A percentile compares a stretch with the other conserved stretches of the same genome.
phyloP scores from a whole-genome alignment of 2,113 vertebrate species.

The Engraulis encrasicolus region DNA sequence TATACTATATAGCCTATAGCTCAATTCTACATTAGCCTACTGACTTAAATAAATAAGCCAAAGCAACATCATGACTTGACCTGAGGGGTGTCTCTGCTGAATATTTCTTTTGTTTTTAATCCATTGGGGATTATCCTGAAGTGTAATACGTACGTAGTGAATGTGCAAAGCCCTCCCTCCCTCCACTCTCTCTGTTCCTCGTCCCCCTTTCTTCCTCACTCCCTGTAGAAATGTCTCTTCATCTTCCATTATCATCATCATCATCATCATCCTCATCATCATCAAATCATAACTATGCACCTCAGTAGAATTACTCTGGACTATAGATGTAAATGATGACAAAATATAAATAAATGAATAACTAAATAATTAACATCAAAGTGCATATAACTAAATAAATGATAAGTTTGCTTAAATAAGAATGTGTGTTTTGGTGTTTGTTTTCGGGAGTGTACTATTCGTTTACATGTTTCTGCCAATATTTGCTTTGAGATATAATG shows the following conservation, averaged over 20 bases:
- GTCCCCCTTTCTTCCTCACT: slow-evolving; percentile 61
- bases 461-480: background rate
- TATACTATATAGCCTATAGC: too few species aligned
- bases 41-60: too few species aligned
- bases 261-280: too few species aligned
- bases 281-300: slow-evolving; percentile 72
- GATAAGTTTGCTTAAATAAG: slow-evolving; percentile 53
- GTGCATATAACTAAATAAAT: slow-evolving; percentile 70
- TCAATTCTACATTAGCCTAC: too few species aligned
- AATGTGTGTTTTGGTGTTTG: slow-evolving; percentile 34
- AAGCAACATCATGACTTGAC: too few species aligned
- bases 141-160: slow-evolving; percentile 51
- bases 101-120: too few species aligned
- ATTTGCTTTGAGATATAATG: too few species aligned
- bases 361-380: too few species aligned
- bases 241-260: too few species aligned
- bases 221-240: slow-evolving; percentile 49
- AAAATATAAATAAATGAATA: slow-evolving; percentile 26
- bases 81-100: too few species aligned
- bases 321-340: slow-evolving; percentile 59
- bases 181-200: slow-evolving; percentile 34
- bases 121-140: slow-evolving; percentile 36
- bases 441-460: background rate
- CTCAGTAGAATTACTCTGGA: slow-evolving; percentile 65
- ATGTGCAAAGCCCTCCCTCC: slow-evolving; percentile 53